Evolutionary conservation across 1,140 invertebrate genomes (phyloP), one percentile per base, ranked within the genome.

Genomic region (Chironomus tepperi): DNA sequence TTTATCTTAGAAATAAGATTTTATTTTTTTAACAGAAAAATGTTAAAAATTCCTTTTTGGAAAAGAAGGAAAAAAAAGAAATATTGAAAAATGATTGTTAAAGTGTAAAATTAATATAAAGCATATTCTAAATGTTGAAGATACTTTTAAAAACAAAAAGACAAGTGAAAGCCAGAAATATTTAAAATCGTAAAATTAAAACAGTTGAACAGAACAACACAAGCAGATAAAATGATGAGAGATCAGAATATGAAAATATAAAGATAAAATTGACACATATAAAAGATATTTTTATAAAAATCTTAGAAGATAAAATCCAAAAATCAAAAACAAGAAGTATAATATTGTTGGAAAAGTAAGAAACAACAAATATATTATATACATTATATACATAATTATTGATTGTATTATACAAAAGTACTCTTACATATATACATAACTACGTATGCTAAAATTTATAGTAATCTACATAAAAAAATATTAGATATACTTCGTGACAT

Each of bases 111-210:
- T 73, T 43, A 7, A 73, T 42, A 47, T 73, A 73, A 73, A 73
- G 43, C 43, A 73, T 73, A 73, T 73, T 73, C 42, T 73, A 73
- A 70, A 70, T 70, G 65, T 70, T 70, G 19, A 19, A 18, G 16
- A 70, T n/a, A 57, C 47, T 57, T 57, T 57, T n/a, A 12, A n/a
- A n/a, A 57, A 57, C 2, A 10, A 57, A 57, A 57, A 57, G n/a
- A 10, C 47, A 57, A 57, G 7, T 12, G 47, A 57, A 57, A 57
- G 7, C 7, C 2, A 57, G 7, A 57, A 12, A 57, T 3, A 57
- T 2, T 3, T 2, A 57, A 57, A 57, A 10, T 57, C 47, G 47
- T n/a, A 57, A 57, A 57, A 57, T 57, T 1, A 12, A 57, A 12
- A 57, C 8, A 12, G 47, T 57, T n/a, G 10, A 57, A 12, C 47